Evolutionary conservation across 2,797 vertebrate genomes (phyloP), one percentile per base, ranked within the genome.

Genomic region (Gadopsis marmoratus): DNA sequence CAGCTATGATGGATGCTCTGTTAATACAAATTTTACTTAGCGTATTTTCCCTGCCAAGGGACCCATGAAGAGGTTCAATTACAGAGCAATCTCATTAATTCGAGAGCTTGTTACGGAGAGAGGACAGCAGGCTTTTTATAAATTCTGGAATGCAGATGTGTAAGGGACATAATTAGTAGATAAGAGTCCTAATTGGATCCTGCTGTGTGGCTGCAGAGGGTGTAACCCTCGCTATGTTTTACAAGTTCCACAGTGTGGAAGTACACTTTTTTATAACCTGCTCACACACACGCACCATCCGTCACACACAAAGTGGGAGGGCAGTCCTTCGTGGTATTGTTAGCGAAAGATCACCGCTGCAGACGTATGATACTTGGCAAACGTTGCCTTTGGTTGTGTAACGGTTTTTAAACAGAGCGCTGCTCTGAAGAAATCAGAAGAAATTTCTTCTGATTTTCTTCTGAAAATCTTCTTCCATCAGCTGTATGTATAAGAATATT

Each of bases 51-150:
- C 96, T 97, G 96, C 96, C 96, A 96, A 96, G 96, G 96, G 96
- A 97, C 96, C 96, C 95, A 95, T 97, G 96, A 96, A 96, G 96
- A 96, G 96, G 97, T 97, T 97, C 97, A 97, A 97, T 98, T 97
- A 96, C 96, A 96, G 95, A 96, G 96, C 96, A 95, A 96, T 97
- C 96, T 97, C 96, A 97, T 98, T 97, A 97, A 97, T 97, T 97
- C 94, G 89, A 94, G 94, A 93, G 95, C 96, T 97, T 97, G 96
- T 97, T 97, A 96, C 95, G 89, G 94, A 95, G 95, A 96, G 95
- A 96, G 86, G 96, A 96, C 95, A 96, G 91, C 91, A 91, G 92
- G 93, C 23, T 92, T 93, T 94, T 85, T 94, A 95, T 94, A 23
- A 68, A 96, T 96, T 95, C 96, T 89, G 95, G 95, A 96, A 96